Conservation (phyloP, 2,113 vertebrate species). For the Theropithecus gelada region DNA sequence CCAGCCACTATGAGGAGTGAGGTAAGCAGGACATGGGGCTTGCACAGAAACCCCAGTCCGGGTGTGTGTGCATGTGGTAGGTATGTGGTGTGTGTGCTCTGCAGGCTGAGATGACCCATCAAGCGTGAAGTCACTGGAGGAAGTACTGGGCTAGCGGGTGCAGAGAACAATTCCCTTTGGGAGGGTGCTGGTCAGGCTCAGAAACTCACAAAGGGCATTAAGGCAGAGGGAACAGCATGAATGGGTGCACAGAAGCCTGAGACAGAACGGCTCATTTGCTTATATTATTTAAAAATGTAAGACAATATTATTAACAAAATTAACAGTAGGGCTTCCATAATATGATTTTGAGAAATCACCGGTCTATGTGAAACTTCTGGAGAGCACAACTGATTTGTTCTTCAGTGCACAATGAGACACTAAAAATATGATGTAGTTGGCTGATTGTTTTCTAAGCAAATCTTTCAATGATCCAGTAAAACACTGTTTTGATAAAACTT, state of each 20-base stretch:
- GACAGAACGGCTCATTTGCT: neutral
- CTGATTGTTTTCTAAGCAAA: neutral
- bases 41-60: no score
- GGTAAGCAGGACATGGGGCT: neutral
- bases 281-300: neutral
- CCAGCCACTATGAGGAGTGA: neutral
- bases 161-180: neutral
- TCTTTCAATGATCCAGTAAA: no score
- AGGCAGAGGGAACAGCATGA: neutral
- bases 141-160: no score
- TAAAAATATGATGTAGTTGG: fast-evolving
- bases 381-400: neutral
- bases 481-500: neutral
- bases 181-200: neutral
- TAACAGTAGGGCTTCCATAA: neutral
- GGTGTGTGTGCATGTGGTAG: neutral
- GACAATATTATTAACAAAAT: neutral
- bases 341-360: neutral
- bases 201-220: neutral
- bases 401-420: neutral
- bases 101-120: neutral
- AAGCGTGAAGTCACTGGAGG: neutral
- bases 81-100: fast-evolving
- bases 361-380: neutral
- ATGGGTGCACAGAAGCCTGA: neutral